Evolutionary conservation across 2,797 vertebrate genomes (phyloP).

Genomic region (Chelidonichthys spinosus): DNA sequence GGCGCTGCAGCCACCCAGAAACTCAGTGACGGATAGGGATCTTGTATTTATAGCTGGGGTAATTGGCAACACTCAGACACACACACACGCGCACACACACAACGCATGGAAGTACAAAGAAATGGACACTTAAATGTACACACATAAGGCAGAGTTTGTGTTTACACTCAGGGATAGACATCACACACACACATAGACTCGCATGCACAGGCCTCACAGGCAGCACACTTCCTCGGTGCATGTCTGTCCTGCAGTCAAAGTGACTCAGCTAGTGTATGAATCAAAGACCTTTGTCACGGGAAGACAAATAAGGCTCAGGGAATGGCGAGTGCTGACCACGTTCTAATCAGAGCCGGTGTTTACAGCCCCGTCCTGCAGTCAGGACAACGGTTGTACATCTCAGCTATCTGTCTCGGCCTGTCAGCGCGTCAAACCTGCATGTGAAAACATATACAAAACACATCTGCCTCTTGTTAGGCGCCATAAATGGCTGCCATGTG

Average conservation of each 20-base stretch:
- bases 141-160: conserved; percentile 66
- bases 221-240: conserved; percentile 41
- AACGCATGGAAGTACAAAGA: conserved; percentile 66
- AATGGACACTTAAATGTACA: conserved; percentile 69
- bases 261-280: conserved; percentile 54
- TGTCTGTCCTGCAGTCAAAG: conserved; percentile 38
- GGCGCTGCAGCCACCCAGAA: conserved; percentile 96
- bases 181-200: conserved; percentile 29
- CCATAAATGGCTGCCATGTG: conserved; percentile 91
- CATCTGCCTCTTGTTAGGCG: conserved; percentile 92
- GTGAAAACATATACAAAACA: conserved; percentile 86
- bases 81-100: conserved; percentile 55
- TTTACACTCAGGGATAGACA: conserved; percentile 67
- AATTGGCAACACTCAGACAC: conserved; percentile 97
- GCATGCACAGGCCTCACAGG: conserved; percentile 63
- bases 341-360: conserved; percentile 79
- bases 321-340: conserved; percentile 67
- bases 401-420: conserved; percentile 82
- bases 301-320: conserved; percentile 67
- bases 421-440: conserved; percentile 85
- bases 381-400: conserved; percentile 78
- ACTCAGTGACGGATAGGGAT: conserved; percentile 97
- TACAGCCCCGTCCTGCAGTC: conserved; percentile 75
- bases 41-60: conserved; percentile 97
- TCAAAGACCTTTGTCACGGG: conserved; percentile 73